Evolutionary conservation across 1,140 invertebrate genomes (phyloP).

Genomic region (Nylanderia fulva): DNA sequence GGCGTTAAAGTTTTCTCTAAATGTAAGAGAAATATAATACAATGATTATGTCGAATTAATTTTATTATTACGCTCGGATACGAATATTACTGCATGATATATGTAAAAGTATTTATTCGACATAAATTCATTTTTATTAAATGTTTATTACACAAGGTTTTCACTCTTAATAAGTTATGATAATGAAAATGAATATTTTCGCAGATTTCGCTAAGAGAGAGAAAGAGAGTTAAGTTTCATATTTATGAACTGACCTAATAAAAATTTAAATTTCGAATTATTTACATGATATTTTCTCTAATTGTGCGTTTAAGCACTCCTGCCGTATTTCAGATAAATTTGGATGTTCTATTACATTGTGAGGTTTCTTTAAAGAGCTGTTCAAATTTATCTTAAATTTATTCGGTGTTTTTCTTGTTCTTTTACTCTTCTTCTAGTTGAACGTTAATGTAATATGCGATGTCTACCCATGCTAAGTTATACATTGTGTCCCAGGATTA

Average conservation of each 20-base stretch:
- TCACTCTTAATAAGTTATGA: neutral
- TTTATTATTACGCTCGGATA: conserved; percentile 58
- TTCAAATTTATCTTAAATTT: conserved; percentile 17
- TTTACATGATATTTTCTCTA: conserved; percentile 73
- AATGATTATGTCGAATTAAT: conserved; percentile 50
- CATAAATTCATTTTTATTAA: conserved; percentile 1
- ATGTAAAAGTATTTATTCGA: neutral
- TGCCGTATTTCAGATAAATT: conserved; percentile 60
- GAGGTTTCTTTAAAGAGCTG: neutral
- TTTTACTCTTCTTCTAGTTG: conserved; percentile 21
- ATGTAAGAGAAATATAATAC: neutral
- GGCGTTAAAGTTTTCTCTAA: neutral
- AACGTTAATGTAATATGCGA: conserved; percentile 82
- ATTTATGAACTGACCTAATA: neutral
- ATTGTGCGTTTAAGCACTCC: conserved; percentile 71
- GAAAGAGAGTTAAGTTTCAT: neutral
- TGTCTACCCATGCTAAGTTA: conserved; percentile 82
- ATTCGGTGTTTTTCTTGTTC: conserved; percentile 7
- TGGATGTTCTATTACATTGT: conserved; percentile 3
- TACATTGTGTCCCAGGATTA: conserved; percentile 83
- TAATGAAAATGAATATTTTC: neutral
- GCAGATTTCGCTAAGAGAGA: neutral
- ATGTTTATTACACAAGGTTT: neutral
- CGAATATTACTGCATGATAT: conserved; percentile 18
- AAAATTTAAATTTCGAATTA: conserved; percentile 63